Evolutionary conservation across 2,113 vertebrate species (phyloP).

Genomic region (Leucopsar rothschildi): DNA sequence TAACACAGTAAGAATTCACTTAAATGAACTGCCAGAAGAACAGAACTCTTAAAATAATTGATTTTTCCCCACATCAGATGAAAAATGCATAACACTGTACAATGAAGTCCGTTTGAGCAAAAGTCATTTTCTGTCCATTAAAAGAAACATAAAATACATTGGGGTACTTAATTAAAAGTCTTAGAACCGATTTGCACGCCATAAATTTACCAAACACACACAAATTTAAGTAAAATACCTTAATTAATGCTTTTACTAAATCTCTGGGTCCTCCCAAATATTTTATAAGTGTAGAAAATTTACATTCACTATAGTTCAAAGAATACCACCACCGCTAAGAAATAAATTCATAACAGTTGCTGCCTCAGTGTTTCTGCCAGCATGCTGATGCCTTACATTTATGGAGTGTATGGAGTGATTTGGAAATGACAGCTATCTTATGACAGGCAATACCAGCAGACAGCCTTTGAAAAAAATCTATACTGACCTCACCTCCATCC

Average conservation of each 20-base stretch:
- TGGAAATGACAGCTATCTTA: conserved; percentile 76
- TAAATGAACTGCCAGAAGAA: conserved; percentile 73
- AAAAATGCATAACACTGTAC: conserved; percentile 69
- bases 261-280: neutral
- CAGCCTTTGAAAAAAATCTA: conserved; percentile 77
- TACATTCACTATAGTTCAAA: neutral
- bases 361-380: conserved; percentile 26
- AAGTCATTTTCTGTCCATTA: conserved; percentile 77
- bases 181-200: conserved; percentile 30
- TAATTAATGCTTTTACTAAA: conserved; percentile 10
- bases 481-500: conserved; percentile 76
- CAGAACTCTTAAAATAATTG: conserved; percentile 77
- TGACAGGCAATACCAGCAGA: conserved; percentile 69
- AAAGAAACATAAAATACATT: conserved; percentile 71
- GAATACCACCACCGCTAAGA: neutral
- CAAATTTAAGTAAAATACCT: conserved; percentile 37
- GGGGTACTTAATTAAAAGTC: conserved; percentile 65
- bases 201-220: conserved; percentile 64
- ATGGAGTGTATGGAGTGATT: conserved; percentile 64
- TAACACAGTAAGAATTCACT: conserved; percentile 75
- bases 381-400: conserved; percentile 42
- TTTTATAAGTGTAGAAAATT: neutral
- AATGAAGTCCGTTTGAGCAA: conserved; percentile 69
- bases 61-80: conserved; percentile 69
- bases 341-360: conserved; percentile 27